A percentile compares a stretch with the other conserved stretches of the same genome.
Conservation (phyloP, 2,797 vertebrate genomes). For the Serranus cabrilla region DNA sequence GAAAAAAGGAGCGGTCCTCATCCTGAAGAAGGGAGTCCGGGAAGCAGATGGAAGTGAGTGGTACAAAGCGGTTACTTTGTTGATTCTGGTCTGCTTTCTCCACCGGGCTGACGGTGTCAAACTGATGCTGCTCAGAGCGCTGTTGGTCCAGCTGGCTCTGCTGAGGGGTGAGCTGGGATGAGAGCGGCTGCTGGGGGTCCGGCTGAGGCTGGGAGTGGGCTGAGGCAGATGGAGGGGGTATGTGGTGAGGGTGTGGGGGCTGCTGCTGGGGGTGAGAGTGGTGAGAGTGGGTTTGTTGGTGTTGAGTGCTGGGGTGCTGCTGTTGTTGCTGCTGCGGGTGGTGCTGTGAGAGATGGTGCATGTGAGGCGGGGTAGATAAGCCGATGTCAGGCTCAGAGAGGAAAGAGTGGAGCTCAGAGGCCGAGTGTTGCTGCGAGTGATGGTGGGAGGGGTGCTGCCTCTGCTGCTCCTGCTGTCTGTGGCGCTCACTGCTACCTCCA, state of each 20-base stretch:
- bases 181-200: slow-evolving; percentile 81
- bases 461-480: slow-evolving; percentile 79
- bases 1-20: slow-evolving; percentile 95
- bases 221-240: slow-evolving; percentile 76
- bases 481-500: slow-evolving; percentile 74
- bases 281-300: slow-evolving; percentile 81
- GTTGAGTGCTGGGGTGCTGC: slow-evolving; percentile 79
- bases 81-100: slow-evolving; percentile 87
- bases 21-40: slow-evolving; percentile 95
- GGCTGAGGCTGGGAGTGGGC: slow-evolving; percentile 79
- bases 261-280: slow-evolving; percentile 79
- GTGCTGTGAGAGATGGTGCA: slow-evolving; percentile 86
- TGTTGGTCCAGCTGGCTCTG: slow-evolving; percentile 86
- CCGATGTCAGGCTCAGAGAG: slow-evolving; percentile 86
- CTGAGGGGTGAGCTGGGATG: slow-evolving; percentile 84
- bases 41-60: slow-evolving; percentile 96
- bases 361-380: slow-evolving; percentile 81
- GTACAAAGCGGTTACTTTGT: slow-evolving; percentile 91
- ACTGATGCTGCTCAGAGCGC: slow-evolving; percentile 90
- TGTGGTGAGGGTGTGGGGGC: slow-evolving; percentile 82
- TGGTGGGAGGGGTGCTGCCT: slow-evolving; percentile 82
- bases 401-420: slow-evolving; percentile 86
- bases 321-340: slow-evolving; percentile 80
- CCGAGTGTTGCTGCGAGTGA: slow-evolving; percentile 81
- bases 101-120: slow-evolving; percentile 83